Base-by-base conservation (phyloP, 2,113 vertebrate species). In the Gymnogyps californianus region DNA sequence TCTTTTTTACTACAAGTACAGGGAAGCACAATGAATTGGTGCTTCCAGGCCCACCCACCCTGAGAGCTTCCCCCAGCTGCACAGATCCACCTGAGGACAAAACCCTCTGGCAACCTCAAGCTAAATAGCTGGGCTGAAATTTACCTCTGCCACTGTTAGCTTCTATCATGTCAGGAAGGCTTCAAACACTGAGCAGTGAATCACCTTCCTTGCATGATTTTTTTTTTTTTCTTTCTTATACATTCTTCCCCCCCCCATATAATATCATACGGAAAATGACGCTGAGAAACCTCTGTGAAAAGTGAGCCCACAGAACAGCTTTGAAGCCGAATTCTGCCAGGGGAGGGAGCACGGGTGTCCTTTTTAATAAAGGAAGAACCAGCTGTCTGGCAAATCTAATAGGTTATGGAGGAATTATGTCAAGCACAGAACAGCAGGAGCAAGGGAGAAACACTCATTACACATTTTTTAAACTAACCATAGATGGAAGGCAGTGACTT, bases 401-500 rank as follows among this genome's bases (percentile, higher is more conserved):
- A 78, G 76, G 42, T 92, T 87, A 90, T 0, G 0, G 71, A 90
- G 88, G 55, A 95, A 86, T 93, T 96, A 71, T 92, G 42, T 93
- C 76, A 95, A 95, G 64, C 42, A 58, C 66, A 83, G 64, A 94
- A 93, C 75, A 94, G 74, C 70, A 93, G 59, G 55, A 94, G 67
- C 64, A 83, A 90, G 64, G 66, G 20, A 95, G 80, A 93, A 91
- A 83, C 78, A 93, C 49, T 91, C 70, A 90, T 90, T 90, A 86
- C 71, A 77, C 40, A 38, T 91, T 95, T 96, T 93, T 94, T 42
- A 74, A 94, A 77, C 78, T 90, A 96, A 89, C 70, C 46, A 69
- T 69, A 91, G 62, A 79, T 12, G 38, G 75, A 90, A 96, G 75
- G 46, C 54, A 58, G 44, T 4, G 14, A 79, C 40, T 87, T 87